phyloP scores from a whole-genome alignment of 64 coral and sea anemone species.

The Astreopora myriophthalma region DNA sequence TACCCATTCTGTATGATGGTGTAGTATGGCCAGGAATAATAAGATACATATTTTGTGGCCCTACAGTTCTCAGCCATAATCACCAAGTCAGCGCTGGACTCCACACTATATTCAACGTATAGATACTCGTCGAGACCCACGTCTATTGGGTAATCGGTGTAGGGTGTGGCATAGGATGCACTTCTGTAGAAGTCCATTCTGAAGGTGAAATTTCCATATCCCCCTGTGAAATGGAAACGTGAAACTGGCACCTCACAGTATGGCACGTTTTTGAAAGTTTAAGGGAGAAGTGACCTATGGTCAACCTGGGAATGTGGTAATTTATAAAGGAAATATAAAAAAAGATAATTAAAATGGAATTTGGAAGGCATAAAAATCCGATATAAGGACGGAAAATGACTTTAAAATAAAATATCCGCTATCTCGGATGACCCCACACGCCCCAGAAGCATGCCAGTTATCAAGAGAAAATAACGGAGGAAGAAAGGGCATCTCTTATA shows the following conservation, averaged over 20 bases:
- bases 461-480: too few relatives aligned
- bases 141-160: not conserved
- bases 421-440: too few relatives aligned
- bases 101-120: slow-evolving; percentile 4
- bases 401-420: too few relatives aligned
- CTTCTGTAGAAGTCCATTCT: slow-evolving; percentile 27
- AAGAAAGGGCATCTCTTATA: too few relatives aligned
- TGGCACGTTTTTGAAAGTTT: too few relatives aligned
- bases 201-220: slow-evolving; percentile 13
- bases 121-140: not conserved
- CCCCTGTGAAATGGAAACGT: not conserved
- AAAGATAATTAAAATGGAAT: too few relatives aligned
- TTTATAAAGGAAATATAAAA: too few relatives aligned
- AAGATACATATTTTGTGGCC: not conserved
- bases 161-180: not conserved
- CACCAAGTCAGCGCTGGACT: not conserved
- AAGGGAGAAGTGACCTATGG: too few relatives aligned
- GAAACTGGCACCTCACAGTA: not conserved
- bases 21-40: slow-evolving; percentile 27
- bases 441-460: too few relatives aligned
- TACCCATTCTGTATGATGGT: slow-evolving; percentile 16
- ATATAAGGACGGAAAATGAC: too few relatives aligned
- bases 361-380: too few relatives aligned
- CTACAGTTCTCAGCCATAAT: slow-evolving; percentile 35
- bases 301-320: too few relatives aligned